Conservation (phyloP, 2,797 vertebrate species). For the Phaenicophaeus curvirostris region DNA sequence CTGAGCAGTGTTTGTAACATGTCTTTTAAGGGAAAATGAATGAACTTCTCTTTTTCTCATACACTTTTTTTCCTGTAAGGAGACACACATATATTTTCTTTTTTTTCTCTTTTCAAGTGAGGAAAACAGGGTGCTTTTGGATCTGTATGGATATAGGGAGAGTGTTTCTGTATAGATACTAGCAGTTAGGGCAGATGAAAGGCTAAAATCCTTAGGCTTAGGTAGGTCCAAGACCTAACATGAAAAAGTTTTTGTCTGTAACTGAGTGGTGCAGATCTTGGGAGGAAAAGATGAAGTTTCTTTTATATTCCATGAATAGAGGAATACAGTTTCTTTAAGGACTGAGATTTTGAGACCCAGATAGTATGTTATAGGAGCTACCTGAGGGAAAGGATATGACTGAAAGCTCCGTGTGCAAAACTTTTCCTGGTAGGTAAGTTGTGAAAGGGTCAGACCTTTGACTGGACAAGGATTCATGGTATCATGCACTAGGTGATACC, state of each 20-base stretch:
- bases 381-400: not conserved
- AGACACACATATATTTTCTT: not conserved
- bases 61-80: not conserved
- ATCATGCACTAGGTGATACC: not conserved
- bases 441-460: not conserved
- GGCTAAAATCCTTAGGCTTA: not conserved
- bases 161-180: not conserved
- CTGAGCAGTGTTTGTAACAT: not conserved
- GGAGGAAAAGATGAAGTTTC: not conserved
- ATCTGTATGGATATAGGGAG: not conserved
- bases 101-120: not conserved
- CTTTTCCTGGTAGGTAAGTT: not conserved
- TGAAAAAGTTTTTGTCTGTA: not conserved
- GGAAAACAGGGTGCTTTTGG: not conserved
- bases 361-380: not conserved
- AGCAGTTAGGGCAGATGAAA: not conserved
- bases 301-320: not conserved
- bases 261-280: not conserved
- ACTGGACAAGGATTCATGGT: not conserved
- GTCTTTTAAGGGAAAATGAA: not conserved
- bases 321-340: not conserved
- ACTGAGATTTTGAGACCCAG: not conserved
- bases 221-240: not conserved
- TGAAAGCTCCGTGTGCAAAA: not conserved
- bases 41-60: not conserved